These are phyloP conservation scores for Characodon lateralis DNA, from an alignment of 2,797 vertebrate species.

Conservation along the genomic window DNA sequence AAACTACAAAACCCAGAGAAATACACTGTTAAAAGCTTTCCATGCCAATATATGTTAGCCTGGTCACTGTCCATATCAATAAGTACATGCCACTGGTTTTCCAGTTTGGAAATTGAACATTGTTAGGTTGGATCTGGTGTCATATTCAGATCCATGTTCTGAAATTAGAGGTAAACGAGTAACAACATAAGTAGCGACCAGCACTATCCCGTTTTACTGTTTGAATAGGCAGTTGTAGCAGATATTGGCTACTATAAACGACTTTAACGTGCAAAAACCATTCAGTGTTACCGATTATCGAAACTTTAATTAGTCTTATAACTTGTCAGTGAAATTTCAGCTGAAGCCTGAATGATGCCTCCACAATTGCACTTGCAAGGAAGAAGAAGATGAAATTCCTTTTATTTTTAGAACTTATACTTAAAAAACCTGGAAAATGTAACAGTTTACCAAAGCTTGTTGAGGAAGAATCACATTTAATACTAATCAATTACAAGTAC, in stretches of 20 bases:
- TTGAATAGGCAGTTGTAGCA: not conserved
- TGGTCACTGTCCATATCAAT: not conserved
- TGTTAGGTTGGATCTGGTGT: not conserved
- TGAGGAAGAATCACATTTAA: not conserved
- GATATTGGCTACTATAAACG: not conserved
- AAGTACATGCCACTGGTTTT: not conserved
- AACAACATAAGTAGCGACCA: not conserved
- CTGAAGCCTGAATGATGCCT: no score
- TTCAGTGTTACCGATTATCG: not conserved
- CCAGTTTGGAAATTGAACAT: not conserved
- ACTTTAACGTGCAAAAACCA: not conserved
- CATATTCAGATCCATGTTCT: not conserved
- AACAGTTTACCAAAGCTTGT: not conserved
- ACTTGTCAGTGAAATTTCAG: not conserved
- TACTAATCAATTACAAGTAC: not conserved
- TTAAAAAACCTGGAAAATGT: not conserved
- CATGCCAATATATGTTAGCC: not conserved
- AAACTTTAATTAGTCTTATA: not conserved
- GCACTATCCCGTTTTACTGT: not conserved
- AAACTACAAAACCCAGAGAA: not conserved
- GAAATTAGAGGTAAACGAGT: not conserved
- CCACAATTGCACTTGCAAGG: no score
- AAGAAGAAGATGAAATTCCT: not conserved
- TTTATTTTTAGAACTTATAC: not conserved
- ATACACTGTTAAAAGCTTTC: not conserved